Conservation (phyloP, 2,888 invertebrate species). For the Drepana falcataria region DNA sequence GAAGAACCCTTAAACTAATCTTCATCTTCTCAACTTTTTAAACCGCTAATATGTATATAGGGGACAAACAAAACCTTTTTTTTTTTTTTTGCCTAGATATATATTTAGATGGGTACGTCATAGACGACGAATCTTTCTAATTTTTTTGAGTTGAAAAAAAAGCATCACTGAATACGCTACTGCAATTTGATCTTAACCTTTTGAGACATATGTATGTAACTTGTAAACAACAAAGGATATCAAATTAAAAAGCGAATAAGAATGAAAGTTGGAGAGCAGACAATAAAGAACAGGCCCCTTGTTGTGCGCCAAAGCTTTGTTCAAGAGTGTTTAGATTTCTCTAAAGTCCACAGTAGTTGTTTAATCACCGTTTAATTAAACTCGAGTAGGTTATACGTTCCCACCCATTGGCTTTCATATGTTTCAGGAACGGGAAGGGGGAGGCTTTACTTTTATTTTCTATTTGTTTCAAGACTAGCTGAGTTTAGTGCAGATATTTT, state of each 20-base stretch:
- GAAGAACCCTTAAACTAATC: too few species aligned
- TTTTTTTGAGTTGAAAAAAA: too few species aligned
- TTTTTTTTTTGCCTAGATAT: too few species aligned
- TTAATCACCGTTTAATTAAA: slow-evolving; percentile 65
- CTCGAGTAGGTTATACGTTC: slow-evolving; percentile 48
- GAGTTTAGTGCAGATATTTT: neutral
- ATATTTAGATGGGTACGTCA: too few species aligned
- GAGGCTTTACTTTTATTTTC: neutral
- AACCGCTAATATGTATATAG: too few species aligned
- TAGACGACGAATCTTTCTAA: too few species aligned
- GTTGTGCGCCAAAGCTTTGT: slow-evolving; percentile 9
- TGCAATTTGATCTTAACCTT: too few species aligned
- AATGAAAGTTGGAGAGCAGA: neutral
- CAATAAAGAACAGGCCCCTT: slow-evolving; percentile 1
- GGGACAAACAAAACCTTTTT: too few species aligned
- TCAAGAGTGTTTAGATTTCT: slow-evolving; percentile 29
- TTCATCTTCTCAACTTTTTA: too few species aligned
- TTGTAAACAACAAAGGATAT: too few species aligned
- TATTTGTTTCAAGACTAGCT: neutral
- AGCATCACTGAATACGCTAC: too few species aligned
- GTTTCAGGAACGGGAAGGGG: slow-evolving; percentile 23
- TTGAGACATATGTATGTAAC: too few species aligned
- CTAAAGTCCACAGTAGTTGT: slow-evolving; percentile 38
- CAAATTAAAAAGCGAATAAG: neutral
- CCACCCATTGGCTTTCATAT: slow-evolving; percentile 29